Base-by-base conservation (phyloP, 2,888 invertebrate genomes). In the Cerastis leucographa region DNA sequence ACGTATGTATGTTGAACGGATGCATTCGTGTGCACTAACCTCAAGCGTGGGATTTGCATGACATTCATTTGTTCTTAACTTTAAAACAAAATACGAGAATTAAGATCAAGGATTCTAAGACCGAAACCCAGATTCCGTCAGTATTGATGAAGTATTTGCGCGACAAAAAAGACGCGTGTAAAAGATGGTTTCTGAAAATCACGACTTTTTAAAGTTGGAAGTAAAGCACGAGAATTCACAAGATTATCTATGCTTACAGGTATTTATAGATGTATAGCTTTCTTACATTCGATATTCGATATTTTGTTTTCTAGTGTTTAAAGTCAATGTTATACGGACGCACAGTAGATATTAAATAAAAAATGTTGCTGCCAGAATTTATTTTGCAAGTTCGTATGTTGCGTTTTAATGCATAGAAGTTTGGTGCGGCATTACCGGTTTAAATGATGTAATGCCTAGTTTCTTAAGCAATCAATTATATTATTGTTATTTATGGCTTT, bases 11-110 rank as follows among this genome's bases (percentile, higher is more conserved):
- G 49, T 71, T 61, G 40, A 70, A 46, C n/a, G n/a, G 29, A 72
- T 83, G 66, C 65, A 70, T 83, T 83, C 44, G 59, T 74, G 69
- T 74, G 69, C 25, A 59, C 19, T 80, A 49, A 62, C 35, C 66
- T 64, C 61, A 40, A 67, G 35, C 12, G 51, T 56, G 46, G 40
- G 42, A 42, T 76, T 76, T 46, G 22, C 54, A 4, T 65, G 72
- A 82, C 71, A 56, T 72, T 71, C 59, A 17, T n/a, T 73, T 77
- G 22, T 72, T 72, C 19, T 79, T 49, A 59, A 29, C 17, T 64
- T 42, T 71, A 35, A 59, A 66, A 59, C 12, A 22, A 71, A 76
- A 71, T 51, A 75, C 46, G 19, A 61, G 56, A 62, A 69, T 72
- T 67, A 71, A 76, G 29, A 85, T 71, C 71, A 77, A 68, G 74